phyloP scores from a whole-genome alignment of 2,113 vertebrate genomes.

The Catharus minimus region DNA sequence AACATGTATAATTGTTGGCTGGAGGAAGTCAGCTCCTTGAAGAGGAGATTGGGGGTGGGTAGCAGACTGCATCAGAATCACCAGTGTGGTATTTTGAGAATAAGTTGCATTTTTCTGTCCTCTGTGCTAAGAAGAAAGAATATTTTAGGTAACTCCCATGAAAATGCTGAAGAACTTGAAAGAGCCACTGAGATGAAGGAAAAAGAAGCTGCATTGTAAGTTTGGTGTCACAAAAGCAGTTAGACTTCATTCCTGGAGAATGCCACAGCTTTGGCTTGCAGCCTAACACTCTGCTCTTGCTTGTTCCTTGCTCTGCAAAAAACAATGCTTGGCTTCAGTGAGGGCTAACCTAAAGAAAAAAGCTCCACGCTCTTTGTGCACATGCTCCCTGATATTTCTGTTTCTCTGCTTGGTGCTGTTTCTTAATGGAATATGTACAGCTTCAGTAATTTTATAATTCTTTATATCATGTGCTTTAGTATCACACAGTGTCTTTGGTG shows the following conservation, averaged over 20 bases:
- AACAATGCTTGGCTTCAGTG: not conserved
- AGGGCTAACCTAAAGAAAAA: not conserved
- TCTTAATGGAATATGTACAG: not conserved
- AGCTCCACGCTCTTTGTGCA: not conserved
- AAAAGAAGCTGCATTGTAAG: slow-evolving; percentile 94
- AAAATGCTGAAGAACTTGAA: slow-evolving; percentile 85
- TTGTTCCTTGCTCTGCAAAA: slow-evolving; percentile 3
- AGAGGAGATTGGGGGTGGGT: not conserved
- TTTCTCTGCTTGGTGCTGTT: not conserved
- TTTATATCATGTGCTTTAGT: not conserved
- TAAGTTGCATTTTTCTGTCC: slow-evolving; percentile 68
- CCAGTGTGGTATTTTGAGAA: not conserved
- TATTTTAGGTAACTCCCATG: slow-evolving; percentile 82
- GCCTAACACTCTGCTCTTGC: slow-evolving; percentile 13
- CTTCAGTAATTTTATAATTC: not conserved
- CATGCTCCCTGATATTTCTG: not conserved
- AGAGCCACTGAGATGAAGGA: slow-evolving; percentile 87
- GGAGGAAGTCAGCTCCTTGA: not conserved
- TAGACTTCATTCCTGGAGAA: slow-evolving; percentile 1
- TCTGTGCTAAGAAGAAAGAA: slow-evolving; percentile 83
- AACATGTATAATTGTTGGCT: not conserved
- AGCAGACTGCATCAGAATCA: not conserved
- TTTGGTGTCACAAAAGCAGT: slow-evolving; percentile 54
- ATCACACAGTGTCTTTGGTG: not conserved
- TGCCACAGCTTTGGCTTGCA: slow-evolving; percentile 14